These are phyloP conservation scores for Pseudomyrmex concolor DNA, from an alignment of 1,140 invertebrate genomes.

Conservation along the genomic window DNA sequence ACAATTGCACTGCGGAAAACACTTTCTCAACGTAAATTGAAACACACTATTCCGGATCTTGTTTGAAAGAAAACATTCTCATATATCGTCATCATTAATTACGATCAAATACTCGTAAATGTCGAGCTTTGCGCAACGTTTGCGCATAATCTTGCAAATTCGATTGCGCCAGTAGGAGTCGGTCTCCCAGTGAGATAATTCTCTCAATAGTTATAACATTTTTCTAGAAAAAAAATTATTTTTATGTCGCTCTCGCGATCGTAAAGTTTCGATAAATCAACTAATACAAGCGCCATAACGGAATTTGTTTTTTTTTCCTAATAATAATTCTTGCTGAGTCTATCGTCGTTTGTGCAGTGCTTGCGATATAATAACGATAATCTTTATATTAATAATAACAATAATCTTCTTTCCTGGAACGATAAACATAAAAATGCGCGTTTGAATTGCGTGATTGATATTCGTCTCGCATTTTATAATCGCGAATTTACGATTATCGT, in stretches of 20 bases:
- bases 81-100: slow-evolving; percentile 19
- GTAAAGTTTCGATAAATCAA: no score
- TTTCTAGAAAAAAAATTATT: no score
- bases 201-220: no score
- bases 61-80: not conserved
- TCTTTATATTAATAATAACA: no score
- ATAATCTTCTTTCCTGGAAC: slow-evolving; percentile 17
- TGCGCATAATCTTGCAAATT: slow-evolving; percentile 18
- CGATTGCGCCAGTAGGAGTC: slow-evolving; percentile 4
- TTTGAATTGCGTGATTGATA: slow-evolving; percentile 39
- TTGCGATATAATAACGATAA: not conserved
- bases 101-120: slow-evolving; percentile 31
- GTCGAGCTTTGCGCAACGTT: not conserved
- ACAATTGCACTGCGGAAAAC: not conserved
- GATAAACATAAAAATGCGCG: slow-evolving; percentile 42
- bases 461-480: slow-evolving; percentile 5
- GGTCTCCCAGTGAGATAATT: not conserved
- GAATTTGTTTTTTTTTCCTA: no score
- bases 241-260: no score
- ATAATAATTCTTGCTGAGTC: no score
- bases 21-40: not conserved
- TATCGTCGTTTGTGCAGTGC: not conserved
- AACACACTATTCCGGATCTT: not conserved
- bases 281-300: no score
- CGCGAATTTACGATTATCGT: not conserved